Percentiles rank a stretch among this genome's conserved stretches.
These are phyloP conservation scores for Oikopleura vanhoeffeni DNA, from an alignment of 23 tunicate genomes.

Conservation along the genomic window DNA sequence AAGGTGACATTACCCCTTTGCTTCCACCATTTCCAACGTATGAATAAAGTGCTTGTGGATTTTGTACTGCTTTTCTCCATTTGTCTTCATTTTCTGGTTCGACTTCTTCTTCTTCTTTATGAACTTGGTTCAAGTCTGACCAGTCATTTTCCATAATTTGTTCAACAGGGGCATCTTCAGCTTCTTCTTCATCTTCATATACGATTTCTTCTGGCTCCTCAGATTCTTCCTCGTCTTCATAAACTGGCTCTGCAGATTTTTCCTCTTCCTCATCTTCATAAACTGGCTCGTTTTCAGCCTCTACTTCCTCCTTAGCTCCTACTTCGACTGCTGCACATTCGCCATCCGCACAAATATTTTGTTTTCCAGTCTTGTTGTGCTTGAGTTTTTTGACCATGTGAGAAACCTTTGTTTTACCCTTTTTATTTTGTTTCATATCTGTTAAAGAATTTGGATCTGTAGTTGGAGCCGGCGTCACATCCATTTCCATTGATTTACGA, in stretches of 20 bases:
- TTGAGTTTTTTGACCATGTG: not conserved
- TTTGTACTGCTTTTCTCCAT: not conserved
- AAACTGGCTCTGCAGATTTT: not conserved
- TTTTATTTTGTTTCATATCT: not conserved
- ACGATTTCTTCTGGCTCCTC: not conserved
- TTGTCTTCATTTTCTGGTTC: not conserved
- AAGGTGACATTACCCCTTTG: not conserved
- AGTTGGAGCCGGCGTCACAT: not conserved
- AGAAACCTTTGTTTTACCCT: not conserved
- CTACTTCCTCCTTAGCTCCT: not conserved
- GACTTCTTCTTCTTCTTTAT: not conserved
- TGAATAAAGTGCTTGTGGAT: not conserved
- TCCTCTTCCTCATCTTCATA: not conserved
- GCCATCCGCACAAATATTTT: not conserved
- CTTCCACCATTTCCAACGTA: not conserved
- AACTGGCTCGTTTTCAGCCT: not conserved
- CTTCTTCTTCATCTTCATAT: not conserved
- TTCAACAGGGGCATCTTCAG: not conserved
- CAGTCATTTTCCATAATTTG: not conserved
- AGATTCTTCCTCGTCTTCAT: not conserved
- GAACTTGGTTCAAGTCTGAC: not conserved
- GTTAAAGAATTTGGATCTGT: not conserved
- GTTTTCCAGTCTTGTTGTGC: not conserved
- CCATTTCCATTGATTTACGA: not conserved
- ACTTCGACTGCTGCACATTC: not conserved